Conservation (phyloP, 2,113 vertebrate species). For the Garra rufa region DNA sequence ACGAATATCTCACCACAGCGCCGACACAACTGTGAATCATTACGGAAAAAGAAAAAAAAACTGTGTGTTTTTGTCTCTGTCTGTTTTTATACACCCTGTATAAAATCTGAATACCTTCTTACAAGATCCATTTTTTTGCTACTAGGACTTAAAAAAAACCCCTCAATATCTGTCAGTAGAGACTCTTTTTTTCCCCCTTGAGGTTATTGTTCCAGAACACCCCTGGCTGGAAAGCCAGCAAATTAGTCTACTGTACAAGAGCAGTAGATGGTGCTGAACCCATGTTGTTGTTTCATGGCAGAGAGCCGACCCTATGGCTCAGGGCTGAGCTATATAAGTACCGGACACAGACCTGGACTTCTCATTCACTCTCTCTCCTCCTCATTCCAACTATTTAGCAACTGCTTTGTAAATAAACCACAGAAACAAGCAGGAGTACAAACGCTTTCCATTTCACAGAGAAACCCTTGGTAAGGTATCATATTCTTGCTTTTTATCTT, state of each 20-base stretch:
- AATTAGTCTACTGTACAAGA: background rate
- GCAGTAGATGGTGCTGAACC: constrained; percentile 13
- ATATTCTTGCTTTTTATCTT: background rate
- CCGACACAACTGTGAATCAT: constrained; percentile 22
- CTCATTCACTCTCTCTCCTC: constrained; percentile 24
- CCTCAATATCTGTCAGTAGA: background rate
- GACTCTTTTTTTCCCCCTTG: background rate
- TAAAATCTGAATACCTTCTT: background rate
- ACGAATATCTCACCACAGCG: background rate
- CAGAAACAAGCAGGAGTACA: background rate
- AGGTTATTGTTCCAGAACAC: background rate
- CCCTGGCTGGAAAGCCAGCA: background rate
- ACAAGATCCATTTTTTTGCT: background rate
- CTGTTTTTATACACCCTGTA: background rate
- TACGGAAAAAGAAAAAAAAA: background rate
- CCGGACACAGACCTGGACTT: constrained; percentile 3
- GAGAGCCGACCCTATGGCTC: constrained; percentile 52
- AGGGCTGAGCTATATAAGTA: constrained; percentile 57
- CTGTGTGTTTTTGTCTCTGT: background rate
- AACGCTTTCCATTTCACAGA: background rate
- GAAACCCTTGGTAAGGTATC: constrained; percentile 39
- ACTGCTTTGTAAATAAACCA: constrained; percentile 11
- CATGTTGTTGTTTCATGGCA: constrained; percentile 54
- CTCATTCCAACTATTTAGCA: constrained; percentile 10
- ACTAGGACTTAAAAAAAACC: background rate